phyloP scores from a whole-genome alignment of 2,113 vertebrate genomes.

The Gracilinanus agilis region DNA sequence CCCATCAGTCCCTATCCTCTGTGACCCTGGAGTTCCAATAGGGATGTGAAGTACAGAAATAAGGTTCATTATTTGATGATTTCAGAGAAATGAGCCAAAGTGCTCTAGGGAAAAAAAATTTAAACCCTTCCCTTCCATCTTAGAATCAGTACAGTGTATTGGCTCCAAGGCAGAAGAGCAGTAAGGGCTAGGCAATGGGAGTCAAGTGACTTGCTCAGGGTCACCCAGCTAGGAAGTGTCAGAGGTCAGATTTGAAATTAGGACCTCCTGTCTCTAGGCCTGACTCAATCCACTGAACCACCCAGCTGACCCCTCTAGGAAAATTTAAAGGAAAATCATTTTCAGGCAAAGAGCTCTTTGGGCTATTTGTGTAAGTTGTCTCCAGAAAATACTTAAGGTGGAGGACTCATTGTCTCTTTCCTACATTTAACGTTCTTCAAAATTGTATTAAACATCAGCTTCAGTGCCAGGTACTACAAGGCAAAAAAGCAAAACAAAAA shows the following conservation, averaged over 20 bases:
- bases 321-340: background rate
- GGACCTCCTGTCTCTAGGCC: too few relatives aligned
- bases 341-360: background rate
- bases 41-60: background rate
- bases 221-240: too few relatives aligned
- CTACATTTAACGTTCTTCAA: background rate
- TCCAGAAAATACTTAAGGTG: background rate
- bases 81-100: background rate
- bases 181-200: too few relatives aligned
- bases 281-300: too few relatives aligned
- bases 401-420: background rate
- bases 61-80: background rate
- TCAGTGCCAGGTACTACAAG: background rate
- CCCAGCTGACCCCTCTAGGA: background rate
- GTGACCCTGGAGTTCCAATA: background rate
- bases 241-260: too few relatives aligned
- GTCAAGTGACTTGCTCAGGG: too few relatives aligned
- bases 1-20: background rate
- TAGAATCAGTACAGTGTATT: too few relatives aligned
- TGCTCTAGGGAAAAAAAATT: background rate
- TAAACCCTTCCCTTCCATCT: too few relatives aligned
- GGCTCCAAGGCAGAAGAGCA: too few relatives aligned
- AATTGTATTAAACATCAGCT: background rate
- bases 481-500: background rate
- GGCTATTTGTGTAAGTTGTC: background rate